A percentile compares a stretch with the other conserved stretches of the same genome.
phyloP scores from a whole-genome alignment of 2,797 vertebrate genomes.

The Nannoperca australis region DNA sequence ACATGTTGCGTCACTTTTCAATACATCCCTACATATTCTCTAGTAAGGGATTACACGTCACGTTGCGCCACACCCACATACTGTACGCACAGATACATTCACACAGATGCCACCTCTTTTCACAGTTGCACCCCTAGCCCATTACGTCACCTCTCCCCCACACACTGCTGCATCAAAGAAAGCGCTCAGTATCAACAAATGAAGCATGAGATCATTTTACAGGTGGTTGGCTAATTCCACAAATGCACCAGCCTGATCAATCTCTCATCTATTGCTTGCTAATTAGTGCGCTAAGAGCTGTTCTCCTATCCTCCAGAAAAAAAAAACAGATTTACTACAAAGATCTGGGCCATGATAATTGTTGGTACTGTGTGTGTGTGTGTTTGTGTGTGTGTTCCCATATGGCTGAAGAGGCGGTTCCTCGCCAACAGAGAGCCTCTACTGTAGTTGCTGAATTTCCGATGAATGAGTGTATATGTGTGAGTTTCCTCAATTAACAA shows the following conservation, averaged over 20 bases:
- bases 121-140: conserved; percentile 23
- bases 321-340: conserved; percentile 63
- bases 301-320: conserved; percentile 53
- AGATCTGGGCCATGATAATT: conserved; percentile 72
- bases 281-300: conserved; percentile 79
- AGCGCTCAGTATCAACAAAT: conserved; percentile 73
- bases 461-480: conserved; percentile 14
- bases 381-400: conserved; percentile 34
- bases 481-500: conserved; percentile 66
- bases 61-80: conserved; percentile 6
- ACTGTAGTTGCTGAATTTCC: conserved; percentile 18
- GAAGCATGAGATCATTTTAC: conserved; percentile 85
- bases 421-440: conserved; percentile 12
- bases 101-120: conserved; percentile 21
- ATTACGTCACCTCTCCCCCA: conserved; percentile 64
- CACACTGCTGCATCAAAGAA: conserved; percentile 59
- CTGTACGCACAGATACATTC: background rate
- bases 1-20: conserved; percentile 26
- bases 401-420: conserved; percentile 54
- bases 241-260: conserved; percentile 84
- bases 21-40: background rate
- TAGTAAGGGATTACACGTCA: conserved; percentile 13
- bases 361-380: conserved; percentile 34
- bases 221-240: conserved; percentile 84
- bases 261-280: conserved; percentile 77